Conservation (phyloP, 2,113 vertebrate genomes). For the Toxotes chatareus region DNA sequence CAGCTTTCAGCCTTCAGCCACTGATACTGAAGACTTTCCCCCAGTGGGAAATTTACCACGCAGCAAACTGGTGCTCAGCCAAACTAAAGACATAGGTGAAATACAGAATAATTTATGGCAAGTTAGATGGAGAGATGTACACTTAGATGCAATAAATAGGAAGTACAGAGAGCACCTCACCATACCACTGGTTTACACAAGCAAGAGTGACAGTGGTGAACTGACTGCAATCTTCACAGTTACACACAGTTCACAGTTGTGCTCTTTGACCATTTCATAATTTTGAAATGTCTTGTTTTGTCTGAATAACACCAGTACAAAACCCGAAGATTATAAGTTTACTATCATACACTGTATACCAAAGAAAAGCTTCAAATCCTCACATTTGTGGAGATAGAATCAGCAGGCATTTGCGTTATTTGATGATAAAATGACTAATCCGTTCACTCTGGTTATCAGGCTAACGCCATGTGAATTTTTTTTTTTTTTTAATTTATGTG, state of each 20-base stretch:
- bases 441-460: too few relatives aligned
- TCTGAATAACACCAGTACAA: too few relatives aligned
- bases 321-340: too few relatives aligned
- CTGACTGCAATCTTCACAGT: slow-evolving; percentile 1
- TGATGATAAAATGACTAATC: too few relatives aligned
- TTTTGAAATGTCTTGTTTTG: too few relatives aligned
- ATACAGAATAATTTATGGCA: slow-evolving; percentile 11
- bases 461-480: too few relatives aligned
- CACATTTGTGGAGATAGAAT: too few relatives aligned
- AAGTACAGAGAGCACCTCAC: not conserved
- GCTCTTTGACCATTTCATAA: not conserved
- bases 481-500: too few relatives aligned
- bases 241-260: too few relatives aligned
- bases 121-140: not conserved
- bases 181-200: not conserved
- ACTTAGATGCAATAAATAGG: slow-evolving; percentile 4
- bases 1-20: slow-evolving; percentile 35
- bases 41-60: slow-evolving; percentile 4
- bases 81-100: not conserved
- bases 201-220: not conserved
- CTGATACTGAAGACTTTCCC: slow-evolving; percentile 16
- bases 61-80: slow-evolving; percentile 3
- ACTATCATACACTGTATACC: too few relatives aligned
- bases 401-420: too few relatives aligned
- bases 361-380: too few relatives aligned